These are phyloP conservation scores for Paragorgia papillata DNA, from an alignment of 92 coral and sea anemone species.

Conservation along the genomic window DNA sequence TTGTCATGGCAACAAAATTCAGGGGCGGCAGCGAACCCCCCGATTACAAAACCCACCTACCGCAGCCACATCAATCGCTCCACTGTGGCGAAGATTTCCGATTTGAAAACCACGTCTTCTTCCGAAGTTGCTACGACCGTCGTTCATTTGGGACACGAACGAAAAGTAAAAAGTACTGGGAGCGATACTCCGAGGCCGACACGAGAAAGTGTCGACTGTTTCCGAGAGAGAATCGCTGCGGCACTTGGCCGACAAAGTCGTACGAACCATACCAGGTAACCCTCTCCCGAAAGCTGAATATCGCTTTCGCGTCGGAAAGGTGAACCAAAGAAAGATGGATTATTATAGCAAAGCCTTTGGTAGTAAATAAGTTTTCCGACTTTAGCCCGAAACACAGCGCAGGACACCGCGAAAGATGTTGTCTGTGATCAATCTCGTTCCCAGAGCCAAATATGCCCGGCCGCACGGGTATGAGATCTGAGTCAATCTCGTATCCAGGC, in stretches of 20 bases:
- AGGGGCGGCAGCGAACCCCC: slow-evolving; percentile 54
- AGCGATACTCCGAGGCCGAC: slow-evolving; percentile 13
- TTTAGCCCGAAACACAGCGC: too few relatives aligned
- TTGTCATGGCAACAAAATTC: slow-evolving; percentile 69
- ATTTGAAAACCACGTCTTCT: background rate
- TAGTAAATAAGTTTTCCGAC: too few relatives aligned
- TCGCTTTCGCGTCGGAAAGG: too few relatives aligned
- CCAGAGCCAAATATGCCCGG: too few relatives aligned
- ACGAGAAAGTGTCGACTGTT: slow-evolving; percentile 78
- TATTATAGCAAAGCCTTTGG: too few relatives aligned
- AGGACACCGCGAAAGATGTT: too few relatives aligned
- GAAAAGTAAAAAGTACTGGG: slow-evolving; percentile 44
- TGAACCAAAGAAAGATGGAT: too few relatives aligned
- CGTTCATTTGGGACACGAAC: slow-evolving; percentile 37
- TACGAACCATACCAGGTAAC: slow-evolving; percentile 28
- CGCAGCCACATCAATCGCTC: slow-evolving; percentile 42
- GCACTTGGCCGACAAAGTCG: slow-evolving; percentile 72
- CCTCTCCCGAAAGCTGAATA: background rate
- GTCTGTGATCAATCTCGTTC: too few relatives aligned
- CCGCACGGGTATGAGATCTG: too few relatives aligned
- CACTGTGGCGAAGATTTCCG: background rate
- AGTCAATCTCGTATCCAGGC: too few relatives aligned
- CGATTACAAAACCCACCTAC: slow-evolving; percentile 48
- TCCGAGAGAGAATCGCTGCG: slow-evolving; percentile 87
- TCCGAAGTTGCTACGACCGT: slow-evolving; percentile 15